These are phyloP conservation scores for Dysdera silvatica DNA, from an alignment of 1,140 invertebrate genomes.

Conservation along the genomic window DNA sequence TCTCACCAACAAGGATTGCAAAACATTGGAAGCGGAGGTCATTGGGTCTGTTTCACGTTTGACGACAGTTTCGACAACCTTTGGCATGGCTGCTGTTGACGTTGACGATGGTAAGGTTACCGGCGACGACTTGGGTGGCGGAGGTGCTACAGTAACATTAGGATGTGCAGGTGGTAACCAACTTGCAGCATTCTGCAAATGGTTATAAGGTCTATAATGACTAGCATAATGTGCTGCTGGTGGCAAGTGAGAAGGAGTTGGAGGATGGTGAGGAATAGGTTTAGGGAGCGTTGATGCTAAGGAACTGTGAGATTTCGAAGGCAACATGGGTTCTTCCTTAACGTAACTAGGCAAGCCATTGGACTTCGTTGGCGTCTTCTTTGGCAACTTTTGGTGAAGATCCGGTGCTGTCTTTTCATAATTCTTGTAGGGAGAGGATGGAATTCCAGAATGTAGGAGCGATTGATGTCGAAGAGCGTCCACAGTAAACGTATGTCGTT, in stretches of 20 bases:
- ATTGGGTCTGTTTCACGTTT: conserved; percentile 12
- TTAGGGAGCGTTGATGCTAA: neutral
- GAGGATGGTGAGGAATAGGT: conserved; percentile 19
- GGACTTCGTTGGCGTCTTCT: conserved; percentile 11
- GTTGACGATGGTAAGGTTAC: neutral
- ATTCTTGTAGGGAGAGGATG: too few species aligned
- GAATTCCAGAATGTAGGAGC: too few species aligned
- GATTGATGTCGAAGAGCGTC: too few species aligned
- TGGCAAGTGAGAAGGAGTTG: neutral
- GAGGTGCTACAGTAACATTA: conserved; percentile 21
- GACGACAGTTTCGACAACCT: neutral
- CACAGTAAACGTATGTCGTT: too few species aligned
- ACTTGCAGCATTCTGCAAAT: conserved; percentile 13
- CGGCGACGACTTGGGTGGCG: neutral
- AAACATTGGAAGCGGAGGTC: conserved; percentile 12
- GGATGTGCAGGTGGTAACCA: conserved; percentile 25
- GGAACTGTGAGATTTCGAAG: conserved; percentile 4
- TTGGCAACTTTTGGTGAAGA: conserved; percentile 11
- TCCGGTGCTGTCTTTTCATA: neutral
- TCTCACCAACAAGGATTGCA: conserved; percentile 15
- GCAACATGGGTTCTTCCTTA: conserved; percentile 1
- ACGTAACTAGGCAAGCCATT: conserved; percentile 13
- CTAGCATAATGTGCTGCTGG: conserved; percentile 10
- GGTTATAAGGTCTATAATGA: conserved; percentile 22
- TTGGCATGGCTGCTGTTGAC: neutral